Evolutionary conservation across 2,113 vertebrate species (phyloP).

Genomic region (Phalacrocorax carbo): DNA sequence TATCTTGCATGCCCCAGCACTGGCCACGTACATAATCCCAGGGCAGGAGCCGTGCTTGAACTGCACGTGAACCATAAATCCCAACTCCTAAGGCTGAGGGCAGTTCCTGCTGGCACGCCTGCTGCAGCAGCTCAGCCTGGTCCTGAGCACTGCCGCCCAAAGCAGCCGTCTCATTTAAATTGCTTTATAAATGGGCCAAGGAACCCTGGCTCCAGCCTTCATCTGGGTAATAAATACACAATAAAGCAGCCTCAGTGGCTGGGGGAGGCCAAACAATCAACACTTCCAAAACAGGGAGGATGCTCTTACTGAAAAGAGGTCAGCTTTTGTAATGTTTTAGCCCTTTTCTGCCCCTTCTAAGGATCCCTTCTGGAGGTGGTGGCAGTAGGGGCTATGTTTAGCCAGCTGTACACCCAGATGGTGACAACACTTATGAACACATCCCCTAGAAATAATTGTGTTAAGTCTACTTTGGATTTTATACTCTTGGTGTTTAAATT

Average conservation of each 20-base stretch:
- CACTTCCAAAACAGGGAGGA: conserved; percentile 69
- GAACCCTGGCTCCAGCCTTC: conserved; percentile 56
- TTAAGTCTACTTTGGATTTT: conserved; percentile 20
- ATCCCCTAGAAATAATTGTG: conserved; percentile 47
- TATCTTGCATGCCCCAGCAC: neutral
- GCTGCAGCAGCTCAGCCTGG: neutral
- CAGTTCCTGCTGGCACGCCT: conserved; percentile 19
- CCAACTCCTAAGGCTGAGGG: neutral
- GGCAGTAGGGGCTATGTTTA: conserved; percentile 48
- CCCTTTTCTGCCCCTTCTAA: conserved; percentile 62
- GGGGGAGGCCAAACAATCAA: conserved; percentile 61
- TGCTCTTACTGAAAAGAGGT: conserved; percentile 53
- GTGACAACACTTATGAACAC: conserved; percentile 31
- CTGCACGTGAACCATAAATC: conserved; percentile 45
- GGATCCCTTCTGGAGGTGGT: conserved; percentile 60
- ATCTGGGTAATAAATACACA: conserved; percentile 60
- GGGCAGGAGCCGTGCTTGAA: conserved; percentile 35
- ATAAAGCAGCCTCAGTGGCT: conserved; percentile 60
- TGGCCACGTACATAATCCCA: neutral
- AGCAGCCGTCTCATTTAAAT: conserved; percentile 52
- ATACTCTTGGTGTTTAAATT: neutral
- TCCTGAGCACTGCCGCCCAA: neutral
- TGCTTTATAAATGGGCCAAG: conserved; percentile 49
- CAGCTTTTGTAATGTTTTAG: conserved; percentile 61
- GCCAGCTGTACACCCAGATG: conserved; percentile 74